phyloP scores from a whole-genome alignment of 2,113 vertebrate genomes.

The Trachemys scripta region DNA sequence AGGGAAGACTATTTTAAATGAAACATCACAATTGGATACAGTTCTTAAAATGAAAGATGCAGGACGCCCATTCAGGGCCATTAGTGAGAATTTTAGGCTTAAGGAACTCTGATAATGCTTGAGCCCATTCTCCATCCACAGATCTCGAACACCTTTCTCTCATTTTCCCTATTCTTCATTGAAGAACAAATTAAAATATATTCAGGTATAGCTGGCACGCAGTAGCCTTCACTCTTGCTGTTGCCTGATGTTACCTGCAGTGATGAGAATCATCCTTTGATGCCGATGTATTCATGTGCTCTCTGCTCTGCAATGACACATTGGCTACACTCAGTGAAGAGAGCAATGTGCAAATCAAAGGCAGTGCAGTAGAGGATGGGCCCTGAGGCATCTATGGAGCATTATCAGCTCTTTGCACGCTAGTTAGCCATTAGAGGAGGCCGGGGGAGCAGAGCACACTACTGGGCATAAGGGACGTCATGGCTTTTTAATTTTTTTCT shows the following conservation, averaged over 20 bases:
- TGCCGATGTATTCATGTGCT: neutral
- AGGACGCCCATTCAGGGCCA: neutral
- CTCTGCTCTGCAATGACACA: neutral
- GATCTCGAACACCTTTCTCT: neutral
- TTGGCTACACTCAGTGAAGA: neutral
- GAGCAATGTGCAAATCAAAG: neutral
- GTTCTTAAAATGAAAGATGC: neutral
- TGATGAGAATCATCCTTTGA: neutral
- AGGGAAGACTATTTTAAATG: neutral
- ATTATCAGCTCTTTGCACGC: neutral
- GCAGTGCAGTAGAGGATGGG: fast-evolving
- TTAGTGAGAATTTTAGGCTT: neutral
- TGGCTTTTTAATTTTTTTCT: neutral
- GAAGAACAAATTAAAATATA: neutral
- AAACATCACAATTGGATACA: neutral
- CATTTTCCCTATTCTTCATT: neutral
- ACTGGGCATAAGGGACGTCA: neutral
- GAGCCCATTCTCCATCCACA: neutral
- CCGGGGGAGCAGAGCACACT: neutral
- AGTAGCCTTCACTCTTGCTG: neutral
- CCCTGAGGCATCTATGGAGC: neutral
- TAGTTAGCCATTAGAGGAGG: neutral
- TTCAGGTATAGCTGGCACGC: neutral
- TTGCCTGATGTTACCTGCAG: neutral
- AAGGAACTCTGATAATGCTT: neutral